These are phyloP conservation scores for Enoplolaimus lenunculus DNA, from an alignment of 2,888 invertebrate species.

Conservation along the genomic window DNA sequence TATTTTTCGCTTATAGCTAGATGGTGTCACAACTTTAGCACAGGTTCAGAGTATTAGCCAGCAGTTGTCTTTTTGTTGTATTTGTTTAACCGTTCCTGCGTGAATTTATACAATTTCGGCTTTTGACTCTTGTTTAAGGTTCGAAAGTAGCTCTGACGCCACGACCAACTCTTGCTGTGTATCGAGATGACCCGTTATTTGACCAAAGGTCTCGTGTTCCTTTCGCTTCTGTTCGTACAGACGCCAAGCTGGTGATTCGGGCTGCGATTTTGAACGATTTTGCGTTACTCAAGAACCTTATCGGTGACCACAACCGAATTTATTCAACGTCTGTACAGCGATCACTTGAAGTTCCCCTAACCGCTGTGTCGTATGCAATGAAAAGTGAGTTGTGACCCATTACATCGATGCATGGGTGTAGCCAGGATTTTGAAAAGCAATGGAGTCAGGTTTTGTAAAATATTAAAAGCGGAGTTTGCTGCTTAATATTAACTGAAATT, in stretches of 20 bases:
- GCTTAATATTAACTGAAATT: too few relatives aligned
- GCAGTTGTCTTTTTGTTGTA: too few relatives aligned
- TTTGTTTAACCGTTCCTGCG: too few relatives aligned
- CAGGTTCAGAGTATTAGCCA: too few relatives aligned
- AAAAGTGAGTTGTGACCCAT: background rate
- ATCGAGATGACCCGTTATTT: constrained; percentile 3
- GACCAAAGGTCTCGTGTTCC: constrained; percentile 32
- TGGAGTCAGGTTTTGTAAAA: too few relatives aligned
- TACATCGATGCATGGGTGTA: too few relatives aligned
- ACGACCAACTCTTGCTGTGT: background rate
- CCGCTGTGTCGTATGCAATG: background rate
- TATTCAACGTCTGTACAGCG: background rate
- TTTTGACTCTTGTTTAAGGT: too few relatives aligned
- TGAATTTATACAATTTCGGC: too few relatives aligned
- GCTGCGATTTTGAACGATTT: constrained; percentile 31
- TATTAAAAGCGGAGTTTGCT: too few relatives aligned
- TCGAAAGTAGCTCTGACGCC: background rate
- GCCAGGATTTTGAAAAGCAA: too few relatives aligned
- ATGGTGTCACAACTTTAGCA: too few relatives aligned
- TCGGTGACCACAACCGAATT: background rate
- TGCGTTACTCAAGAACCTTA: background rate
- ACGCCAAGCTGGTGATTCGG: constrained; percentile 44
- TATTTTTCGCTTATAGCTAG: too few relatives aligned
- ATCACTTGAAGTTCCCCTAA: background rate
- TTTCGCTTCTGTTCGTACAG: constrained; percentile 42